Base-by-base conservation (phyloP, 2,888 invertebrate species). In the Sarcophaga subvicina region DNA sequence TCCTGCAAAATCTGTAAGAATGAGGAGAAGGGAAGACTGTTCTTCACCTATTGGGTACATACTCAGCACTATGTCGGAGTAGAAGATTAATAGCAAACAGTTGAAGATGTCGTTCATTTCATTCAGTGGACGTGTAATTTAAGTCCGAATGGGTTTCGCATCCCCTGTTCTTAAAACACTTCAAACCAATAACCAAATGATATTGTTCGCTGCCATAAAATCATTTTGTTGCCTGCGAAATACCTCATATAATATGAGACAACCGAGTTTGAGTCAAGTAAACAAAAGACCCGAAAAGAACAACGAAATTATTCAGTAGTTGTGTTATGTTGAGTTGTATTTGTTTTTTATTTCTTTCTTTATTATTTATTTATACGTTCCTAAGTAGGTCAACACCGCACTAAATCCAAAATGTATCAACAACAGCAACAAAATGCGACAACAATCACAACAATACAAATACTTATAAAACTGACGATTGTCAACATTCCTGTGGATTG, bases 351-450 rank as follows among this genome's bases (percentile, higher is more conserved):
- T 62, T n/a, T 79, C 45, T 64, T 37, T 66, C 8, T 14, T 20
- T 83, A 49, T 70, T 60, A 54, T 80, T 59, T 63, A 66, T 72
- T 60, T 79, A 54, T 70, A 71, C 20, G 66, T 71, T 25, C 45
- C 76, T 77, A 87, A 87, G 85, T 87, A 84, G 84, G 86, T 87
- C 84, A 85, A 63, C 63, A 54, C 54, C 54, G 54, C 17, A 87
- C 79, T 87, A 84, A 85, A 79, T 85, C 81, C 85, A 76, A 82
- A 87, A 87, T 76, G 78, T 87, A 81, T 71, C 71, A 59, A 59
- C 60, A 71, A 62, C 59, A 49, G 60, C 25, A 82, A 54, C 11
- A 63, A 64, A 45, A 22, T 45, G n/a, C 45, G 59, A 22, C 62
- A 63, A 54, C 54, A 66, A 66, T 17, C 17, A 37, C 69, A 45